These are phyloP conservation scores for Coecobrya sp. DNA, from an alignment of 2,888 invertebrate species.

Conservation along the genomic window DNA sequence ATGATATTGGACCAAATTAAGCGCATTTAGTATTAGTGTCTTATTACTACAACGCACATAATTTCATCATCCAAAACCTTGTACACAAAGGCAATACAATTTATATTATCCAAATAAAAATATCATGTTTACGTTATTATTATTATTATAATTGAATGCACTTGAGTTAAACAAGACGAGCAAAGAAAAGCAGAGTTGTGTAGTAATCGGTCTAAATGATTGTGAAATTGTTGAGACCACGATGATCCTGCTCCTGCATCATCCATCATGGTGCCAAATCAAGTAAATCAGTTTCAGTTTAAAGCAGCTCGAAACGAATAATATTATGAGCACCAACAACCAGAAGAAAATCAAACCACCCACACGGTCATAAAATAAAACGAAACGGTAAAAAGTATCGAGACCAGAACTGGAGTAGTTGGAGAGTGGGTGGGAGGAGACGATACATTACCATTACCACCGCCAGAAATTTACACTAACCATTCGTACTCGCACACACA, in stretches of 20 bases:
- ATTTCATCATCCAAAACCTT: not conserved
- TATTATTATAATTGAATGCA: constrained; percentile 36
- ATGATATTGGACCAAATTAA: not conserved
- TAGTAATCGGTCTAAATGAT: not conserved
- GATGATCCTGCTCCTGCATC: not conserved
- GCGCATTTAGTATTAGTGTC: not conserved
- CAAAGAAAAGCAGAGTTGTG: constrained; percentile 21
- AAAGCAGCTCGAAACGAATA: not conserved
- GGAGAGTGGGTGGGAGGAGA: constrained; percentile 43
- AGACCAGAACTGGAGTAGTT: constrained; percentile 40
- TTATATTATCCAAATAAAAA: not conserved
- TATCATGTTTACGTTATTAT: not conserved
- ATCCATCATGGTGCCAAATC: not conserved
- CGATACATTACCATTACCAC: constrained; percentile 39
- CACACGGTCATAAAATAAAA: constrained; percentile 24
- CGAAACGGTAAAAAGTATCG: constrained; percentile 37
- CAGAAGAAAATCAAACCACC: constrained; percentile 11
- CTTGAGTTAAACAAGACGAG: constrained; percentile 22
- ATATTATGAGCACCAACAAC: not conserved
- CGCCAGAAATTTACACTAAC: constrained; percentile 23
- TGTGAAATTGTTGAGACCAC: constrained; percentile 12
- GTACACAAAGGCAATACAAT: not conserved
- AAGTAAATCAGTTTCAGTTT: not conserved
- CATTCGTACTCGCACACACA: constrained; percentile 14
- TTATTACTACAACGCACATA: not conserved